Evolutionary conservation across 2,888 invertebrate species (phyloP).

Genomic region (Entomobrya multifasciata): DNA sequence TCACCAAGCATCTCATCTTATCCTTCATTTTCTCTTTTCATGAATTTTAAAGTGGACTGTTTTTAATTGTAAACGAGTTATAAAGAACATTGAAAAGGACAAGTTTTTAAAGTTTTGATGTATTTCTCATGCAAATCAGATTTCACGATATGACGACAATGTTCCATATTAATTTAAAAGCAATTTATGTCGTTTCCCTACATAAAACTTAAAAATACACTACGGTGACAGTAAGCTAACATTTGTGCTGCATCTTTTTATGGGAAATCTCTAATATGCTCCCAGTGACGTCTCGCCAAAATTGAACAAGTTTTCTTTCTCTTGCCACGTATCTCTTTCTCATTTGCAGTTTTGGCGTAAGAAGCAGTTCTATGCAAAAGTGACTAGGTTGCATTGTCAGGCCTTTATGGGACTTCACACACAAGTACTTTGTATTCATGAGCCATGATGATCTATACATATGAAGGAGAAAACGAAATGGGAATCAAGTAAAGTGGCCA

Average conservation of each 20-base stretch:
- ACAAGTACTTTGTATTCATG: slow-evolving; percentile 10
- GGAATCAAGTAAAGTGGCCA: neutral
- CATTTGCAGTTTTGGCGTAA: neutral
- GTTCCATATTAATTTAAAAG: slow-evolving; percentile 47
- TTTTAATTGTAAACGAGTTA: slow-evolving; percentile 46
- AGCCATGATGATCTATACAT: neutral
- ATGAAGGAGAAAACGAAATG: slow-evolving; percentile 27
- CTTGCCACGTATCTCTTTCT: neutral
- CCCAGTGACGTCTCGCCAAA: neutral
- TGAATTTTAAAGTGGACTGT: slow-evolving; percentile 22
- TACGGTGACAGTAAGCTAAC: neutral
- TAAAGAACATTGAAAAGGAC: slow-evolving; percentile 4
- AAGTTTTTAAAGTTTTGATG: neutral
- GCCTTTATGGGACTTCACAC: neutral
- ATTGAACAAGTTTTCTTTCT: slow-evolving; percentile 21
- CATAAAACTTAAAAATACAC: neutral
- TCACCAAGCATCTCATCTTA: no score
- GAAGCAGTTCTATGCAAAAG: no score
- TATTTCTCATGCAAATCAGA: slow-evolving; percentile 38
- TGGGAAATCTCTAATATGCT: neutral
- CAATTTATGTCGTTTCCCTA: neutral
- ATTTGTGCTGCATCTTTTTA: slow-evolving; percentile 2
- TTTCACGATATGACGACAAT: slow-evolving; percentile 18
- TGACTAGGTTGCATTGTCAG: neutral
- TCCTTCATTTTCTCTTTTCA: neutral